Conservation (phyloP, 1,140 invertebrate genomes). For the Elysia chlorotica region DNA sequence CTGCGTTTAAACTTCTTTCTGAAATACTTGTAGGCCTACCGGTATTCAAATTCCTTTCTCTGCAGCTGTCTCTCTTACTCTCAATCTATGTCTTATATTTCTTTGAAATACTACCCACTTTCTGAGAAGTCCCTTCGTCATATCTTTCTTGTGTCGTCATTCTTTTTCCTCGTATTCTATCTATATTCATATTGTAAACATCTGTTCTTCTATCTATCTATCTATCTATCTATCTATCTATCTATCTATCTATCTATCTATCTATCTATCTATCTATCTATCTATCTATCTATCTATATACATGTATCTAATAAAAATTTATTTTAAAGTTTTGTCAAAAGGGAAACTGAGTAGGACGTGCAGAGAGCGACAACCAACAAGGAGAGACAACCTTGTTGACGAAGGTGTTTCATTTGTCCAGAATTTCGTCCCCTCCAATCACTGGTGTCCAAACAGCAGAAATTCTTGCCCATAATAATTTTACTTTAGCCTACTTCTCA, state of each 20-base stretch:
- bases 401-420: neutral
- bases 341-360: neutral
- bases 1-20: neutral
- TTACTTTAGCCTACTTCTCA: no score
- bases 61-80: neutral
- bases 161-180: neutral
- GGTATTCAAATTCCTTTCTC: neutral
- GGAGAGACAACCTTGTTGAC: neutral
- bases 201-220: neutral
- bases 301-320: neutral
- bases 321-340: neutral
- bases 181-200: neutral
- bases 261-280: neutral
- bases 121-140: neutral
- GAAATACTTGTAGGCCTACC: neutral
- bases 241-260: neutral
- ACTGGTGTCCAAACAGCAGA: neutral
- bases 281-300: neutral
- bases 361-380: neutral
- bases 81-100: neutral
- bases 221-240: neutral
- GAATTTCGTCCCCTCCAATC: neutral
- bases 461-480: no score
- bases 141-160: neutral
- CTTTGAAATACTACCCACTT: no score